Percentiles rank a stretch among this genome's conserved stretches.
Evolutionary conservation across 2,113 vertebrate species (phyloP).

Genomic region (Periophthalmus modestus): DNA sequence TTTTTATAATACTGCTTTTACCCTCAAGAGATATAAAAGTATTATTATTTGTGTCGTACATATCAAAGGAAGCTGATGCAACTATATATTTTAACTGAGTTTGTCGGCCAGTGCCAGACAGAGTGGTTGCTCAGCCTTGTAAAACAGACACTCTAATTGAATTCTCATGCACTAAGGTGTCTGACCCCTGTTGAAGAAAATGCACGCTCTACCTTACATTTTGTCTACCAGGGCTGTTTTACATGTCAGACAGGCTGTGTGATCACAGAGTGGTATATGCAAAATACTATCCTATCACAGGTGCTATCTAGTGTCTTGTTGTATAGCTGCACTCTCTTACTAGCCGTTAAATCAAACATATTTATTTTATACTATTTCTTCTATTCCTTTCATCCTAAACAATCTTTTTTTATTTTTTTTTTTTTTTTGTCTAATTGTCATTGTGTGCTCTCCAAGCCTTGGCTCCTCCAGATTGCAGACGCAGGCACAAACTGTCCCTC

Average conservation of each 20-base stretch:
- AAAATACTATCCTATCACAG: too few species aligned
- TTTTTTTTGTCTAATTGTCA: slow-evolving; percentile 13
- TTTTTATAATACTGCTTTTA: neutral
- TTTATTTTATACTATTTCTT: slow-evolving; percentile 27
- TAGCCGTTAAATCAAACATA: slow-evolving; percentile 67
- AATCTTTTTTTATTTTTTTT: neutral
- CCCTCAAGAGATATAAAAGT: neutral
- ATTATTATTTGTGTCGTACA: neutral
- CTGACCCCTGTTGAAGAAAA: slow-evolving; percentile 40
- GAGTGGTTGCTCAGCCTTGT: slow-evolving; percentile 41
- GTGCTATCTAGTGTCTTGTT: too few species aligned
- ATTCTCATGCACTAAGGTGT: slow-evolving; percentile 69
- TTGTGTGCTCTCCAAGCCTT: slow-evolving; percentile 1
- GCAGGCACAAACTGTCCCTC: slow-evolving; percentile 58
- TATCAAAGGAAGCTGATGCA: neutral
- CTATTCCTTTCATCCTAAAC: slow-evolving; percentile 19
- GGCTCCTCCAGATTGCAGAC: slow-evolving; percentile 54
- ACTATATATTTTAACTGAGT: slow-evolving; percentile 5
- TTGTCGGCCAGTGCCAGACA: slow-evolving; percentile 54
- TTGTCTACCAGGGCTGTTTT: slow-evolving; percentile 58
- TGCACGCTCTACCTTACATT: neutral
- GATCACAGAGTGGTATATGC: slow-evolving; percentile 21
- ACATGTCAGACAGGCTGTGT: slow-evolving; percentile 47
- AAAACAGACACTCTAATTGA: slow-evolving; percentile 55
- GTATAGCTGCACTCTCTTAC: slow-evolving; percentile 6